Evolutionary conservation across 2,113 vertebrate species (phyloP), one percentile per base, ranked within the genome.

Genomic region (Microcebus murinus): DNA sequence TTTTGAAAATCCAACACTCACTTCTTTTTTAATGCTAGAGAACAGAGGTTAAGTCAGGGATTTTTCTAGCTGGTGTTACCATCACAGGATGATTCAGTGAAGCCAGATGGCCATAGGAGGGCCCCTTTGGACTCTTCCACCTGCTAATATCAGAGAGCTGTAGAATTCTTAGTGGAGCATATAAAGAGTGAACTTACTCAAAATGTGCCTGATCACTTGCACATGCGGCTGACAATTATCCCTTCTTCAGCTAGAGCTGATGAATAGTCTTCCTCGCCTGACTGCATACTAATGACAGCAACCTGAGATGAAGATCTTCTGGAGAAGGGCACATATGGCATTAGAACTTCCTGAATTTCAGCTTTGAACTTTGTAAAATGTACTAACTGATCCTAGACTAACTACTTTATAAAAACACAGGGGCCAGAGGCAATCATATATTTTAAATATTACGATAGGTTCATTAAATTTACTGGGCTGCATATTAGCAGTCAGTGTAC

Each of bases 21-120:
- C 61, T 74, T 74, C 14, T 48, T 84, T 90, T 91, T 68, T 93
- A 91, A 93, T 79, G 68, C 80, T 65, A 27, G 12, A 80, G 86
- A 92, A 93, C 73, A 97, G 73, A 96, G 91, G 82, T 95, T 93
- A 97, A 87, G n/a, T 96, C 29, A 21, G 18, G 45, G 87, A 77
- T 87, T 70, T 87, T 74, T 52, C 39, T 79, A 71, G 29, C 31
- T 87, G 31, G 57, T 65, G 6, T 84, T 91, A 70, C 52, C 67
- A 73, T 91, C 63, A 55, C 23, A 88, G 67, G n/a, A 25, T n/a
- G 42, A 86, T 67, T 97, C 29, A 65, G 0, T 70, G 63, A 94
- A 94, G 65, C n/a, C 63, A 67, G 52, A 6, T 65, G 81, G 42
- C 20, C 79, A 50, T 20, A 48, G 1, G 27, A 29, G 87, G 25